Evolutionary conservation across 1,140 invertebrate genomes (phyloP).

Genomic region (Heliothis virescens): DNA sequence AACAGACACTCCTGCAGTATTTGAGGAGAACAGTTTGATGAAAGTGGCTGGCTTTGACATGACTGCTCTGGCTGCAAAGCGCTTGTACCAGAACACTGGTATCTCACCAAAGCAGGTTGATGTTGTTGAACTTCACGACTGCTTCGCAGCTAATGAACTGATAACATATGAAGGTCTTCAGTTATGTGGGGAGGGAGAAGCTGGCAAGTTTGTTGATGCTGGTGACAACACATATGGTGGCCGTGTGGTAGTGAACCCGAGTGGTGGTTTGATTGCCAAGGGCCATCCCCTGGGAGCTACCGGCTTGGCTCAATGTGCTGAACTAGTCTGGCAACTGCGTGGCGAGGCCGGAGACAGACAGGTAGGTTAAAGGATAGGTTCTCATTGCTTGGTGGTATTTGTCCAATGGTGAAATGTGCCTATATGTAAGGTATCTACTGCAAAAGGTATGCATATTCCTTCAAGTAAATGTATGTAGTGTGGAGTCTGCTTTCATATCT

Average conservation of each 20-base stretch:
- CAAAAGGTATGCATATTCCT: background rate
- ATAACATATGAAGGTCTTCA: constrained; percentile 99
- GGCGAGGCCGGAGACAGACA: constrained; percentile 96
- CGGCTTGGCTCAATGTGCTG: constrained; percentile 98
- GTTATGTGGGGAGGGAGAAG: constrained; percentile 96
- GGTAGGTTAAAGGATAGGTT: constrained; percentile 71
- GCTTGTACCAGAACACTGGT: constrained; percentile 92
- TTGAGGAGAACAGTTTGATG: constrained; percentile 94
- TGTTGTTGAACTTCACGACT: constrained; percentile 99
- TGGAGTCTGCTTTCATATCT: background rate
- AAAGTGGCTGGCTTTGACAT: constrained; percentile 98
- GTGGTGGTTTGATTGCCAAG: constrained; percentile 99
- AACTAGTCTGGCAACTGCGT: constrained; percentile 97
- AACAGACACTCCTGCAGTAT: constrained; percentile 95
- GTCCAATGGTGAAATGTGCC: constrained; percentile 32
- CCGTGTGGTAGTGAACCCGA: constrained; percentile 98
- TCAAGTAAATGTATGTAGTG: background rate
- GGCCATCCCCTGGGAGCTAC: constrained; percentile 99
- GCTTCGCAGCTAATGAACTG: constrained; percentile 99
- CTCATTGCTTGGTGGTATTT: constrained; percentile 36
- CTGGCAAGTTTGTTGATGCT: constrained; percentile 96
- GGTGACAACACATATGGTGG: constrained; percentile 99
- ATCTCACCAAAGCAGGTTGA: constrained; percentile 93
- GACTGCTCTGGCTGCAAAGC: constrained; percentile 94
- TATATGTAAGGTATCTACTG: background rate